Base-by-base conservation (phyloP, 2,113 vertebrate species). In the human (Homo sapiens) region DNA sequence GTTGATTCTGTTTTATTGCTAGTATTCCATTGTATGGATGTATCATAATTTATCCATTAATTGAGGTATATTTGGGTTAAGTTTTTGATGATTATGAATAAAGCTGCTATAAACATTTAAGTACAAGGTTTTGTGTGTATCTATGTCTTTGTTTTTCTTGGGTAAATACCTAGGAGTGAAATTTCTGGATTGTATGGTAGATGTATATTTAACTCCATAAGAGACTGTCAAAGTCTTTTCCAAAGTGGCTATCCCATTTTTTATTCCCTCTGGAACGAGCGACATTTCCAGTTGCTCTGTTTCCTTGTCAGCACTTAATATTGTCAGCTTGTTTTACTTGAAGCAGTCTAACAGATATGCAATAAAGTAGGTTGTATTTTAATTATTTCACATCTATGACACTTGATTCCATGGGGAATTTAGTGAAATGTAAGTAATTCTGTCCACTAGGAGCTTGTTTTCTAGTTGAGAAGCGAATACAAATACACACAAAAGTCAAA, bases 1-100 rank as follows among this genome's bases (percentile, higher is more conserved):
- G 13, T 27, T 40, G 8, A 23, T 83, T 73, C 73, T 85, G 10
- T 85, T 43, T 87, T 86, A 48, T 52, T 86, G 61, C 6, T 81
- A 64, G 35, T 52, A n/a, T 72, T 57, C 8, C 22, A 50, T 35
- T 64, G 32, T 61, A 48, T 45, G 23, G n/a, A 27, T 84, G 38
- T 55, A 72, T 6, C 32, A 78, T 48, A 57, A 55, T 81, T 79
- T 70, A 59, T 16, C 32, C n/a, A 38, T 30, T 22, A 82, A 16
- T 30, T n/a, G 48, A 76, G 68, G 35, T 16, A 73, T 84, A 59
- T 22, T 80, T 75, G 80, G 13, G n/a, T 70, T 43, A 32, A 55
- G 59, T 55, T 89, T 94, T 86, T 91, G 96, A 90, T 59, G 40
- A 78, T 82, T 93, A 68, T 86, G 43, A 61, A 48, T 85, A 90